Percentiles rank a stretch among this genome's conserved stretches.
Evolutionary conservation across 2,888 invertebrate species (phyloP).

Genomic region (Protula sp.): DNA sequence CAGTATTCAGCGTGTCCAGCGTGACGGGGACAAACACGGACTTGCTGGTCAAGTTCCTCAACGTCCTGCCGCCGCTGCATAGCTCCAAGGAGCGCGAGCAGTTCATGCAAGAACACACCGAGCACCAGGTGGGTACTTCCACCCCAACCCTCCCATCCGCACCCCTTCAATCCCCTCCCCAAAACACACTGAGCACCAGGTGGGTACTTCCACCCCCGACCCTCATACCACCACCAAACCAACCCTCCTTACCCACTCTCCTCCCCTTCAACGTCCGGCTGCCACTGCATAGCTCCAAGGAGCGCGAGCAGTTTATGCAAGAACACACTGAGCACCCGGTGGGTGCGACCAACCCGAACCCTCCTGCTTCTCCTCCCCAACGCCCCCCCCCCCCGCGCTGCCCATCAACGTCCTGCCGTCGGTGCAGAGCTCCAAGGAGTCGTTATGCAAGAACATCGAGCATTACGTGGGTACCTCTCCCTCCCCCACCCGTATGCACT

Average conservation of each 20-base stretch:
- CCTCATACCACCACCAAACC: too few species aligned
- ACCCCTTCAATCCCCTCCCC: too few species aligned
- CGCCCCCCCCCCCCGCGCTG: too few species aligned
- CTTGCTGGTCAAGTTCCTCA: conserved; percentile 77
- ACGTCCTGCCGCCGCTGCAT: conserved; percentile 63
- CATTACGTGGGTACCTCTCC: too few species aligned
- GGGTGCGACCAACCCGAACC: conserved; percentile 71
- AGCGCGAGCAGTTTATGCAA: conserved; percentile 68
- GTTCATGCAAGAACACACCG: conserved; percentile 69
- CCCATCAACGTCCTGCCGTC: too few species aligned
- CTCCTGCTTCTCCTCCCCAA: too few species aligned
- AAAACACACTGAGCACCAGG: too few species aligned
- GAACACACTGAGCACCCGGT: conserved; percentile 87
- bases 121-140: conserved; percentile 97
- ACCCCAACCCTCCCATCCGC: too few species aligned
- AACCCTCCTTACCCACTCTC: conserved; percentile 70
- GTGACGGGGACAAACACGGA: conserved; percentile 78
- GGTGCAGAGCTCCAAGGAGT: too few species aligned
- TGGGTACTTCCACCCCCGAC: too few species aligned
- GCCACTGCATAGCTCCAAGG: conserved; percentile 53
- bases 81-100: conserved; percentile 63
- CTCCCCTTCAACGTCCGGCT: conserved; percentile 79
- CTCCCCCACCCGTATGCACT: too few species aligned
- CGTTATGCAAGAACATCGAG: too few species aligned
- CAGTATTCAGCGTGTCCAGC: conserved; percentile 68